Evolutionary conservation across 1,140 invertebrate genomes (phyloP), one percentile per base, ranked within the genome.

Genomic region (Nymphalis io): DNA sequence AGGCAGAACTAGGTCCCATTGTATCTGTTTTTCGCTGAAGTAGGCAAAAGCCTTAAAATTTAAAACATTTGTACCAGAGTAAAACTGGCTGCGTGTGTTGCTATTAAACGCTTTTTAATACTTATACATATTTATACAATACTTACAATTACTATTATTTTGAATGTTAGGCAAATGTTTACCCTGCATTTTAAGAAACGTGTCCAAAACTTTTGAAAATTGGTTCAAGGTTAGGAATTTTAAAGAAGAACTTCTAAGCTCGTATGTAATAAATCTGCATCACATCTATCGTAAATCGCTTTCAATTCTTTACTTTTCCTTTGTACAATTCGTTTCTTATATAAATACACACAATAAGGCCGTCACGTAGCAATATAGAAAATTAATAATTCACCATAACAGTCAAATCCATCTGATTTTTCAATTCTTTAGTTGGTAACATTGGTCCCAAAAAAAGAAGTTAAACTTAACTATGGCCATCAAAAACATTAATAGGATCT

Each of bases 1-100:
- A 87, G 86, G 86, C 84, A 87, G 78, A 80, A 80, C 81, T 88
- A 83, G 84, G 86, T 88, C 86, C 86, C 84, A 81, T 82, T 79
- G 78, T 88, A 79, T 63, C 69, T 70, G 70, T 62, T 62, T 8
- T 51, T 55, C 33, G 61, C 62, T 65, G 68, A 65, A 65, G 33
- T 64, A 75, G 79, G 76, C 76, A 76, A 75, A 78, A 72, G 79
- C 74, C 72, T 69, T 74, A 70, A 51, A 53, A 64, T 72, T 72
- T 66, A 70, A 64, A 72, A 53, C 58, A 39, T 51, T 70, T 21
- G 67, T 46, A 73, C 73, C 73, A 75, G 62, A 73, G 68, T 73
- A 78, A 67, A 73, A 69, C 75, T 74, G 72, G 72, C 42, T 51
- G 48, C 58, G 57, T 61, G 60, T 65, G 23, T 48, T 65, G 68